Conservation (phyloP, 2,888 invertebrate species). For the Sipha maydis region DNA sequence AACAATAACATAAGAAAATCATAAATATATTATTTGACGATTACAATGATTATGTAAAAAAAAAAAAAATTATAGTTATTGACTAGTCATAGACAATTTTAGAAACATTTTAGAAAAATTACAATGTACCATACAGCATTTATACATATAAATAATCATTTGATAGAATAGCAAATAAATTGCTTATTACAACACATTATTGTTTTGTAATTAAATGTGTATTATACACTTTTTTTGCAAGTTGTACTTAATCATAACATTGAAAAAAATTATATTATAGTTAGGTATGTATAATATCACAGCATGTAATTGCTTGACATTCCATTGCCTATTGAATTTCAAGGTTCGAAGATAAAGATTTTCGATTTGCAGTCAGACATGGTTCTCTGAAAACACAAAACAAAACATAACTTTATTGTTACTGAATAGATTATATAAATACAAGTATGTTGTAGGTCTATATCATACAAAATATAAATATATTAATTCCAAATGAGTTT, state of each 20-base stretch:
- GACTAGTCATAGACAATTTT: not conserved
- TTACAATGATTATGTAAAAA: not conserved
- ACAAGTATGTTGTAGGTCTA: not conserved
- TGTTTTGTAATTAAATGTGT: not conserved
- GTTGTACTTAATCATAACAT: not conserved
- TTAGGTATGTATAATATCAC: slow-evolving; percentile 39
- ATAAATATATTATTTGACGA: too few relatives aligned
- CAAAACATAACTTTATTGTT: not conserved
- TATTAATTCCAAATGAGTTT: too few relatives aligned
- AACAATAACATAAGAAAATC: too few relatives aligned
- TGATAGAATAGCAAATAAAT: not conserved
- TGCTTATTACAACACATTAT: not conserved
- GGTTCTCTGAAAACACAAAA: slow-evolving; percentile 10
- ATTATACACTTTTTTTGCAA: not conserved
- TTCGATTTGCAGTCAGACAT: not conserved
- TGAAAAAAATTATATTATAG: not conserved
- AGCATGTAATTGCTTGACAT: slow-evolving; percentile 15
- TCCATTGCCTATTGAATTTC: slow-evolving; percentile 26
- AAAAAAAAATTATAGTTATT: not conserved
- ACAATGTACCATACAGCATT: not conserved
- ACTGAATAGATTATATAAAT: not conserved
- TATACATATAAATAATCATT: not conserved
- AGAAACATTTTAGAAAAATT: not conserved
- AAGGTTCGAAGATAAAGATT: slow-evolving; percentile 4
- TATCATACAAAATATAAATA: too few relatives aligned